phyloP scores from a whole-genome alignment of 1,140 invertebrate genomes.

The Habropoda laboriosa region DNA sequence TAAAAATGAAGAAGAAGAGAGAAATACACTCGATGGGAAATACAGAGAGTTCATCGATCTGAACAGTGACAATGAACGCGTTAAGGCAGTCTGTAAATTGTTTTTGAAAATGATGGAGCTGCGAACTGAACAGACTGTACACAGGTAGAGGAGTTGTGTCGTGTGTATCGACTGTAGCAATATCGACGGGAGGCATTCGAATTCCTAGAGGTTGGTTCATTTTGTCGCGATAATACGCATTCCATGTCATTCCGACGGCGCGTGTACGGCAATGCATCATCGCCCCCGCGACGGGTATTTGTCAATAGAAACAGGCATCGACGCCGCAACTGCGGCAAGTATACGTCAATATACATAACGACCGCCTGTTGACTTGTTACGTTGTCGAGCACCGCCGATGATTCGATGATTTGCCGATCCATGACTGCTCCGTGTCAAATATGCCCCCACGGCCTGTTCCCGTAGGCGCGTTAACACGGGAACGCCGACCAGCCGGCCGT shows the following conservation, averaged over 20 bases:
- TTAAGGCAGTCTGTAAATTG: slow-evolving; percentile 5
- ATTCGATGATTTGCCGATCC: slow-evolving; percentile 81
- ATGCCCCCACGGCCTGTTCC: slow-evolving; percentile 67
- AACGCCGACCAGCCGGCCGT: slow-evolving; percentile 63
- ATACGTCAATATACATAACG: slow-evolving; percentile 77
- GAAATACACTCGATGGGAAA: not conserved
- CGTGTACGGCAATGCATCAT: slow-evolving; percentile 72
- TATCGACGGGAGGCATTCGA: slow-evolving; percentile 46
- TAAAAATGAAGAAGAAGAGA: not conserved
- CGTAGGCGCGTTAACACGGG: slow-evolving; percentile 67
- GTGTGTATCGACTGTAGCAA: not conserved
- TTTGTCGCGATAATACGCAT: slow-evolving; percentile 68
- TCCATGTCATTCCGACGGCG: slow-evolving; percentile 61
- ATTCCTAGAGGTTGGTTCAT: slow-evolving; percentile 63
- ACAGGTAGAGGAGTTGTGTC: too few relatives aligned
- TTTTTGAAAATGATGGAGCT: not conserved
- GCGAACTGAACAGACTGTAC: slow-evolving; percentile 15
- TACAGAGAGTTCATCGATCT: not conserved
- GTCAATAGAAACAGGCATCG: slow-evolving; percentile 78
- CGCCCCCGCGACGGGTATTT: slow-evolving; percentile 72
- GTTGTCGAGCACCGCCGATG: slow-evolving; percentile 77
- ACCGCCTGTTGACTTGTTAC: slow-evolving; percentile 80
- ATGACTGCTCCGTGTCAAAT: slow-evolving; percentile 77
- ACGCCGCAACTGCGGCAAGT: slow-evolving; percentile 73
- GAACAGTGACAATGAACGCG: too few relatives aligned